Conservation (phyloP, 2,797 vertebrate species). For the Gallinago solitaria region DNA sequence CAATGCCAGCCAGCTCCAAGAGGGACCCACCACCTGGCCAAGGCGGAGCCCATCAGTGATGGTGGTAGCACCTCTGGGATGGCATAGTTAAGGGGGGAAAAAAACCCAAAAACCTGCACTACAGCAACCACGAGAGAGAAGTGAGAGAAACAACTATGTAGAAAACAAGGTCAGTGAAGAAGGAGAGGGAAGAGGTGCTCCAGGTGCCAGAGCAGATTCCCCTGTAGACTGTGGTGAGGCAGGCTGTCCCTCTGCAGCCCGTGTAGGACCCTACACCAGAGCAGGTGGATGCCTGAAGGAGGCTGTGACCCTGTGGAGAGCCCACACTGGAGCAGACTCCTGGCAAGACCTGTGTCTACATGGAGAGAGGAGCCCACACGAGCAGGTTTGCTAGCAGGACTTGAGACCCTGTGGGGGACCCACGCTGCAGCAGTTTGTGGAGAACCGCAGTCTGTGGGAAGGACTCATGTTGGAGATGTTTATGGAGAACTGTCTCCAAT, state of each 20-base stretch:
- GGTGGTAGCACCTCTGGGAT: not conserved
- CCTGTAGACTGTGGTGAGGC: no score
- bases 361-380: no score
- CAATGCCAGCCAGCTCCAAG: not conserved
- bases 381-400: no score
- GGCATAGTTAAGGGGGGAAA: not conserved
- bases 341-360: no score
- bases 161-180: not conserved
- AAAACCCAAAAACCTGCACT: not conserved
- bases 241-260: no score
- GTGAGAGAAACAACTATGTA: not conserved
- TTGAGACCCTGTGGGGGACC: no score
- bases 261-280: not conserved
- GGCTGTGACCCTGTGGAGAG: not conserved
- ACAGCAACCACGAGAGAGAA: not conserved
- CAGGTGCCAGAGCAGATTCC: not conserved
- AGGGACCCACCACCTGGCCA: not conserved
- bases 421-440: no score
- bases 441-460: no score
- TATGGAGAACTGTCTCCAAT: no score
- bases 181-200: not conserved
- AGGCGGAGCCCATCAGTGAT: not conserved
- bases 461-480: no score
- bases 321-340: no score
- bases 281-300: not conserved